Conservation (phyloP, 2,797 vertebrate species). For the Phrynocephalus forsythii region DNA sequence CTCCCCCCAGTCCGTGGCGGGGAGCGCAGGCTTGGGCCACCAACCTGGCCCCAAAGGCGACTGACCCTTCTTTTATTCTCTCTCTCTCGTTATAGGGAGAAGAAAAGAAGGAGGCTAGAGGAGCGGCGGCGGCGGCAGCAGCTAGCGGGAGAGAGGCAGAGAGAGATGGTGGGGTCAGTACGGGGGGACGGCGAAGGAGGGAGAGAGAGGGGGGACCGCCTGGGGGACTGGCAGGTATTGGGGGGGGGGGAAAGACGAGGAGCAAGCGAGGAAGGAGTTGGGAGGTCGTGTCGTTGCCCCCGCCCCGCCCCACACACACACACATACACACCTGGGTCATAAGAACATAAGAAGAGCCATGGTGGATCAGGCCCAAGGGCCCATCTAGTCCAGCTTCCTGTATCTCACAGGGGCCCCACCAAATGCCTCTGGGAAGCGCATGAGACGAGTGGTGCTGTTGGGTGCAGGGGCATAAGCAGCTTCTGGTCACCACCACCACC, state of each 20-base stretch:
- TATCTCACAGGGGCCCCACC: no score
- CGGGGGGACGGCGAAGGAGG: slow-evolving; percentile 58
- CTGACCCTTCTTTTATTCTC: slow-evolving; percentile 88
- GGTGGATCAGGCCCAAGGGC: no score
- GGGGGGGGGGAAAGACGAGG: background rate
- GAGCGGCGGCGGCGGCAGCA: slow-evolving; percentile 86
- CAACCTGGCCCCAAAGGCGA: slow-evolving; percentile 68
- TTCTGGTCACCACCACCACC: no score
- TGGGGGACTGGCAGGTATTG: background rate
- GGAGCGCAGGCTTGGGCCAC: slow-evolving; percentile 54
- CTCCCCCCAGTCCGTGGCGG: slow-evolving; percentile 50
- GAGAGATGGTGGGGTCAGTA: slow-evolving; percentile 96
- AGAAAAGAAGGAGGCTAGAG: slow-evolving; percentile 99
- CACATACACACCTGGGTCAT: no score
- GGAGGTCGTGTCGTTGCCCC: no score
- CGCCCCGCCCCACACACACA: no score
- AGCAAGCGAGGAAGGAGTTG: background rate
- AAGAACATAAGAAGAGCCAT: no score
- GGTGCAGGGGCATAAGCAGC: no score
- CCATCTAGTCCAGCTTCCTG: no score
- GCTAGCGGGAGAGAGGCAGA: slow-evolving; percentile 71
- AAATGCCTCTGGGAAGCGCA: no score
- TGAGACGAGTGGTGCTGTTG: no score
- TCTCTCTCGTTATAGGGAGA: slow-evolving; percentile 94
- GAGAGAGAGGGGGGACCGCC: slow-evolving; percentile 1